These are phyloP conservation scores for Heliothis virescens DNA, from an alignment of 1,140 invertebrate genomes.

Conservation along the genomic window DNA sequence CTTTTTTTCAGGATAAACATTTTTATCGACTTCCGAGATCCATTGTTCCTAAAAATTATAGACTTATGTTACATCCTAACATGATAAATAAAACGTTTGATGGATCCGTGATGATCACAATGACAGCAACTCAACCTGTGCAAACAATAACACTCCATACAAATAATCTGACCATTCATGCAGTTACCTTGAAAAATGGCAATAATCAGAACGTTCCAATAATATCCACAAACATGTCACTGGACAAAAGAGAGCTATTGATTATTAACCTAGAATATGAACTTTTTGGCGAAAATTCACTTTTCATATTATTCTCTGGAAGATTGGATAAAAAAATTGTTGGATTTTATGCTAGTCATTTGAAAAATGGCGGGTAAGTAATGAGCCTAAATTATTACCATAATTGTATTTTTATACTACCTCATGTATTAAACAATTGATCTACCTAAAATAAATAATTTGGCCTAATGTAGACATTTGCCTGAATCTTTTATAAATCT, in stretches of 20 bases:
- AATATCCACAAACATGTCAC: conserved; percentile 43
- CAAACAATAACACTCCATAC: conserved; percentile 69
- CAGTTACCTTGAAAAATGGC: conserved; percentile 54
- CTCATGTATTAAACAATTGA: neutral
- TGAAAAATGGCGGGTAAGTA: conserved; percentile 77
- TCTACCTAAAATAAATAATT: no score
- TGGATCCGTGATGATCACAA: conserved; percentile 67
- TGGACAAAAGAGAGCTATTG: conserved; percentile 67
- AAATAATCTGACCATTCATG: conserved; percentile 67
- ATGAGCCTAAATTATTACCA: neutral
- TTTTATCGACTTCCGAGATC: conserved; percentile 73
- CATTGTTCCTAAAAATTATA: conserved; percentile 73
- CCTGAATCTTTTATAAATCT: no score
- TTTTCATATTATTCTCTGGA: conserved; percentile 73
- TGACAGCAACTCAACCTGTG: conserved; percentile 63
- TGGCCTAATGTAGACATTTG: no score
- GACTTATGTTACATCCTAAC: conserved; percentile 68
- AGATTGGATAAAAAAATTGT: conserved; percentile 73
- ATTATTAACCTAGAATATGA: conserved; percentile 60
- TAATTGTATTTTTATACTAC: neutral
- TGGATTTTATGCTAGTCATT: conserved; percentile 78
- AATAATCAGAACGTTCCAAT: conserved; percentile 56
- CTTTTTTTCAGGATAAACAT: conserved; percentile 58
- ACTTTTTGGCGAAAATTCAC: conserved; percentile 55
- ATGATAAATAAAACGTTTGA: conserved; percentile 68